phyloP scores from a whole-genome alignment of 2,113 vertebrate genomes.

The Chaenocephalus aceratus region DNA sequence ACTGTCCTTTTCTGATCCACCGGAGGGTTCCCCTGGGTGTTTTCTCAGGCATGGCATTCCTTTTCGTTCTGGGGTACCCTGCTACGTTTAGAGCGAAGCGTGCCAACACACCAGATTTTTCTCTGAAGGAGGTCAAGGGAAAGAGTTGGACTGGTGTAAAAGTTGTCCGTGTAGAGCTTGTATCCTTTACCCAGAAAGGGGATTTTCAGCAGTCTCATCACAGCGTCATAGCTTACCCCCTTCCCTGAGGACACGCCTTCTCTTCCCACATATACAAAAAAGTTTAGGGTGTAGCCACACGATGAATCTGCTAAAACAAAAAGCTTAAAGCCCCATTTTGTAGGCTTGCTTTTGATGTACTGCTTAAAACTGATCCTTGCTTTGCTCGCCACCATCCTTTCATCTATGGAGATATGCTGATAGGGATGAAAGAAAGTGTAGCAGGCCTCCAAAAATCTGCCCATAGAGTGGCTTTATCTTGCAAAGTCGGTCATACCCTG shows the following conservation, averaged over 20 bases:
- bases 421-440: slow-evolving; percentile 68
- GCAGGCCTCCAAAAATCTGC: slow-evolving; percentile 68
- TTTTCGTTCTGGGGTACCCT: slow-evolving; percentile 42
- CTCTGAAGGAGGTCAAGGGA: slow-evolving; percentile 58
- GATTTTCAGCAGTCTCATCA: slow-evolving; percentile 69
- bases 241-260: slow-evolving; percentile 45
- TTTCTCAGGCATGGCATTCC: slow-evolving; percentile 38
- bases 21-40: slow-evolving; percentile 56
- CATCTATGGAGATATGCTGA: slow-evolving; percentile 71
- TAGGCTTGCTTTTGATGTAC: slow-evolving; percentile 67
- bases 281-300: slow-evolving; percentile 74
- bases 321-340: slow-evolving; percentile 74
- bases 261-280: slow-evolving; percentile 70
- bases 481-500: slow-evolving; percentile 61
- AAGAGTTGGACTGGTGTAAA: slow-evolving; percentile 70
- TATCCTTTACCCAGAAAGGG: slow-evolving; percentile 72
- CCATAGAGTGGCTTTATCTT: slow-evolving; percentile 70
- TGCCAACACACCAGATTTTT: slow-evolving; percentile 67
- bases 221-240: slow-evolving; percentile 53
- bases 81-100: slow-evolving; percentile 43
- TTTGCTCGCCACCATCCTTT: slow-evolving; percentile 74
- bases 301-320: slow-evolving; percentile 73
- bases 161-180: slow-evolving; percentile 74
- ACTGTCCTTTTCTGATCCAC: slow-evolving; percentile 60
- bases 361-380: slow-evolving; percentile 62